These are phyloP conservation scores for Rhinopomastus cyanomelas DNA, from an alignment of 2,113 vertebrate genomes.

Conservation along the genomic window DNA sequence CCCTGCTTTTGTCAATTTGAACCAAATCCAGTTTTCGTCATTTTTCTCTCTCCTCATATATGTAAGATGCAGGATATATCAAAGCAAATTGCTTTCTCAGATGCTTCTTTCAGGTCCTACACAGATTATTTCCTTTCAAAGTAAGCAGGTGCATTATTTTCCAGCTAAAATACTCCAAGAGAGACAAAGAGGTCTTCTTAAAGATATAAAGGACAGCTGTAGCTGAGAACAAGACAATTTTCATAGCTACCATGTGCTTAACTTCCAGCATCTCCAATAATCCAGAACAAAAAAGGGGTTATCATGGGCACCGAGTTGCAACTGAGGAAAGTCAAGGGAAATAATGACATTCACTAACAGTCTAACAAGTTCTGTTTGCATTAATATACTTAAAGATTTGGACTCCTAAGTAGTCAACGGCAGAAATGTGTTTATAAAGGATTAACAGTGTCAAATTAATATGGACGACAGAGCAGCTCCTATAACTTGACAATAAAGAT, in stretches of 20 bases:
- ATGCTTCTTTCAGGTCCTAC: neutral
- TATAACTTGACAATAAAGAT: neutral
- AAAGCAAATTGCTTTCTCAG: neutral
- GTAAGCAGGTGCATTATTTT: neutral
- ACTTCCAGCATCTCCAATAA: neutral
- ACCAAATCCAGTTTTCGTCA: neutral
- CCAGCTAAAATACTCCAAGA: neutral
- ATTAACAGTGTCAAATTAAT: constrained; percentile 1
- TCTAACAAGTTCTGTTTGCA: neutral
- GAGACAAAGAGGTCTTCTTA: neutral
- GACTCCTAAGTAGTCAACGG: neutral
- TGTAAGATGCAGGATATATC: neutral
- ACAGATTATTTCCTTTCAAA: neutral
- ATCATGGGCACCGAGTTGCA: neutral
- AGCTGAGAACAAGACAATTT: neutral
- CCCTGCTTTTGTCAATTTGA: neutral
- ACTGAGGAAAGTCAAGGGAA: neutral
- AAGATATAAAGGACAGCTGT: neutral
- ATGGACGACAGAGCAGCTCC: neutral
- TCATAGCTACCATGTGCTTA: neutral
- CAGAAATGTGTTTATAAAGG: neutral
- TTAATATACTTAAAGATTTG: neutral
- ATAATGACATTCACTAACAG: neutral
- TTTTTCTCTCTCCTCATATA: neutral
- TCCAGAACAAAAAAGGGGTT: neutral